These are phyloP conservation scores for Istiophorus platypterus DNA, from an alignment of 2,113 vertebrate species.

Conservation along the genomic window DNA sequence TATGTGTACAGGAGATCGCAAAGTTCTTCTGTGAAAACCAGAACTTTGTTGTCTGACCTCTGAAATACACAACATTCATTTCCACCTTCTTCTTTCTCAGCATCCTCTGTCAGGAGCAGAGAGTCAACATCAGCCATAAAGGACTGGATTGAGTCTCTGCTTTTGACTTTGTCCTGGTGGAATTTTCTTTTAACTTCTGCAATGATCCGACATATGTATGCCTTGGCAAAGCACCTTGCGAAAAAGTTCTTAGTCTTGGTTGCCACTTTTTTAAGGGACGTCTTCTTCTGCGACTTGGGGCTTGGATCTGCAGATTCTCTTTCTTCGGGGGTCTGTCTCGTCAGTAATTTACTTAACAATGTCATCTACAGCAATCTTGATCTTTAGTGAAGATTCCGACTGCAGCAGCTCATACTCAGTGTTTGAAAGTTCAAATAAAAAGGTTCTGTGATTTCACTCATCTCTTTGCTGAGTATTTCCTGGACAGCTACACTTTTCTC, in stretches of 20 bases:
- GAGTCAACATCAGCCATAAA: neutral
- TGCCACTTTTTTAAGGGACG: neutral
- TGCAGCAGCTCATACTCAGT: neutral
- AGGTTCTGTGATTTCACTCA: neutral
- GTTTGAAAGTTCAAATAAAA: neutral
- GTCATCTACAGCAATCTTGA: neutral
- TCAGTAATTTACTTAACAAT: neutral
- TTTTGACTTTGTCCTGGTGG: neutral
- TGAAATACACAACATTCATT: too few species aligned
- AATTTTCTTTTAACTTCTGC: neutral
- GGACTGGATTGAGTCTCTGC: neutral
- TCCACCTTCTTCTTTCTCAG: neutral
- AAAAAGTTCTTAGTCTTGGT: neutral
- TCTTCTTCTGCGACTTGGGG: neutral
- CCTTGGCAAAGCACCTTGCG: neutral
- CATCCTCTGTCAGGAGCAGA: neutral
- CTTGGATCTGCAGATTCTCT: neutral
- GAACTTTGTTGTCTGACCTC: too few species aligned
- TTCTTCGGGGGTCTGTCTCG: neutral
- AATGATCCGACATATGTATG: neutral
- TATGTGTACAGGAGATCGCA: neutral
- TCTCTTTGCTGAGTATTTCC: neutral
- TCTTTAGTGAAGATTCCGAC: neutral
- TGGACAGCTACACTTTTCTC: neutral
- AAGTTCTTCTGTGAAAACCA: neutral